Base-by-base conservation (phyloP, 2,888 invertebrate genomes). In the Syrphus vitripennis region DNA sequence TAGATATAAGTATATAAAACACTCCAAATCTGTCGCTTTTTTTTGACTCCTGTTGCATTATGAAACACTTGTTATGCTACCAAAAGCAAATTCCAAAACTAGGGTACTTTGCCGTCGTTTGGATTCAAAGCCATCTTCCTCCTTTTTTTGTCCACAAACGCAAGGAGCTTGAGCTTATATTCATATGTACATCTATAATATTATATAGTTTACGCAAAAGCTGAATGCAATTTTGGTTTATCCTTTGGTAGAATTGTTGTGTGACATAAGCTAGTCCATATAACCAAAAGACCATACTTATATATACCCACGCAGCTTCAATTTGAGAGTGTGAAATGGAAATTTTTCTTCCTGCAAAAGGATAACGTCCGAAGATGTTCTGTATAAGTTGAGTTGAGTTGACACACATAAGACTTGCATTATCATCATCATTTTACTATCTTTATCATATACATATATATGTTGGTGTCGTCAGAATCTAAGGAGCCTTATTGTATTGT, bases 281-380 rank as follows among this genome's bases (percentile, higher is more conserved):
- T 16, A 70, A 81, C 55, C 53, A 55, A 81, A 75, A 75, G 74
- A 75, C 53, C 61, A 67, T 57, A 63, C 21, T 21, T 4, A 4
- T 48, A 12, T 21, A 29, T 3, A 29, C 6, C 4, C 16, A 14
- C 9, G 9, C 3, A 53, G 45, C 53, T 61, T 75, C 19, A 42
- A 29, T 55, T 80, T 75, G 45, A 70, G 80, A 69, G 81, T 81
- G 69, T 81, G 81, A 81, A 81, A 81, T 81, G 75, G 69, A 75
- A 75, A 69, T 74, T 61, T 5, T 69, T 14, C 74, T 12, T 59
- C 72, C 48, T n/a, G 31, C 26, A 45, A 67, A 71, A 34, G 37
- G 57, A 63, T 40, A 53, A 72, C 63, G 34, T 34, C 53, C n/a
- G 4, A 50, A 70, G 40, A 71, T 61, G 16, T 53, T 81, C 37